Base-by-base conservation (phyloP, 1,140 invertebrate genomes). In the Meloidogyne floridensis region DNA sequence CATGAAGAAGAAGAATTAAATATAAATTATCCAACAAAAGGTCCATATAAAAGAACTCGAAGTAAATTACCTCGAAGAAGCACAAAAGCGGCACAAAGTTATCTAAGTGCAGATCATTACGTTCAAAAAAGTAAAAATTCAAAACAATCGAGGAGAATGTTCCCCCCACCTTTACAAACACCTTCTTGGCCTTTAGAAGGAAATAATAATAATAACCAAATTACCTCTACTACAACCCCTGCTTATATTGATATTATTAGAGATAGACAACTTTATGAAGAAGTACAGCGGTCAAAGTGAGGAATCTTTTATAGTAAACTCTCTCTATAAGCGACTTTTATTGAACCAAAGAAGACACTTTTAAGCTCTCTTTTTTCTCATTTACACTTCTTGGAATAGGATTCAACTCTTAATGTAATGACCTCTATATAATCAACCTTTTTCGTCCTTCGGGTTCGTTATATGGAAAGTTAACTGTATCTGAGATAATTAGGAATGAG, bases 201-300 rank as follows among this genome's bases (percentile, higher is more conserved):
- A 77, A 77, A 56, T 15, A n/a, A n/a, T 42, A n/a, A 56, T 15
- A n/a, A 56, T 15, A 54, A 69, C 13, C 11, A 47, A 77, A 18
- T 9, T 56, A 43, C 15, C 13, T 51, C 51, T 42, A 77, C n/a
- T 9, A 75, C 43, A 54, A 53, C 53, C 8, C 56, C 53, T 7
- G 43, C 75, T 15, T 77, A 77, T 43, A 77, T 77, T 59, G 75
- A 77, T 69, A 77, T 77, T 18, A 42, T 77, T 32, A 13, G n/a
- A 77, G 75, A 77, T 69, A 56, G 51, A 77, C 43, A 56, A 56
- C 75, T 77, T 59, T 77, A 77, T 43, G 75, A 77, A n/a, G 75
- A 77, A 56, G 51, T 77, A 15, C 75, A 77, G 18, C 3, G 53
- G 6, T 77, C 75, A 13, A 77, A 43, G 75, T 75, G 5, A 42